Conservation (phyloP, 2,797 vertebrate species). For the Rallus crepitans region DNA sequence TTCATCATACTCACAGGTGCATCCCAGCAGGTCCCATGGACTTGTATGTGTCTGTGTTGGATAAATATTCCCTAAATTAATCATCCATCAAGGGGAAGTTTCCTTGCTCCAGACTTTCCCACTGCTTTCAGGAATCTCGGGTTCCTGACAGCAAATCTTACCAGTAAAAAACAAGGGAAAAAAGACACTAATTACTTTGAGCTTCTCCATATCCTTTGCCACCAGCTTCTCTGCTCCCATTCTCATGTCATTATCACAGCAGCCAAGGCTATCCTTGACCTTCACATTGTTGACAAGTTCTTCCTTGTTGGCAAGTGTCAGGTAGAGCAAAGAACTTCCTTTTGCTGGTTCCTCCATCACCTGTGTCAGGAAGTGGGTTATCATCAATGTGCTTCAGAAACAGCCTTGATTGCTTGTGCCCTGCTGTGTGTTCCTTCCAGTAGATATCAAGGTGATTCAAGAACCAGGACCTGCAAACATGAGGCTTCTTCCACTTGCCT, state of each 20-base stretch:
- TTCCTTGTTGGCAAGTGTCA: background rate
- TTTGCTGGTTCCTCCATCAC: background rate
- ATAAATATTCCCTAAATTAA: background rate
- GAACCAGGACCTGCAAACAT: background rate
- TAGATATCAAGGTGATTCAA: background rate
- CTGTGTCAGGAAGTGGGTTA: background rate
- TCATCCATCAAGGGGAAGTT: background rate
- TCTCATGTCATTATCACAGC: background rate
- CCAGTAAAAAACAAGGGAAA: background rate
- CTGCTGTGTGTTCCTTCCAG: background rate
- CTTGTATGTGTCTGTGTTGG: background rate
- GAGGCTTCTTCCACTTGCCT: background rate
- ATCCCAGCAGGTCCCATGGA: background rate
- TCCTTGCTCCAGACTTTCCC: background rate
- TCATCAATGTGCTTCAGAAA: background rate
- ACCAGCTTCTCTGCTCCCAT: background rate
- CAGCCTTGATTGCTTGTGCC: too few relatives aligned
- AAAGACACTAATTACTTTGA: background rate
- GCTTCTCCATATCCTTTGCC: background rate
- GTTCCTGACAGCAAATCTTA: background rate
- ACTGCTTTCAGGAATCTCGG: background rate
- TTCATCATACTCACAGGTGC: background rate
- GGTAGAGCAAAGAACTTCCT: background rate
- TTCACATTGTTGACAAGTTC: background rate
- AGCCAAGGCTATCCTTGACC: background rate